Evolutionary conservation across 1,140 invertebrate species (phyloP), one percentile per base, ranked within the genome.

Genomic region (Theocolax elegans): DNA sequence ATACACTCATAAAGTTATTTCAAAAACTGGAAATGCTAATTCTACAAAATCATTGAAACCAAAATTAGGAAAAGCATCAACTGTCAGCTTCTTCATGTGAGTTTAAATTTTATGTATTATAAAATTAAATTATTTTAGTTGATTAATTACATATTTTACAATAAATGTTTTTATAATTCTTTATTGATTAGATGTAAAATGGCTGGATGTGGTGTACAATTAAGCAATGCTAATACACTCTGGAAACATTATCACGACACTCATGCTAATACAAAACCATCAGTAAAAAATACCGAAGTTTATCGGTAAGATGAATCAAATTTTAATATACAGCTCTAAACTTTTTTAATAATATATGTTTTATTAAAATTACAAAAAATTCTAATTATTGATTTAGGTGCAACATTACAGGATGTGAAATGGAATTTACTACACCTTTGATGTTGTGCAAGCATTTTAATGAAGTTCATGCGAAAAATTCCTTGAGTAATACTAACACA

Each of bases 201-300:
- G 73, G 81, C 83, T 56, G 83, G 84, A 29, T 85, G 84, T 67
- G 80, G 83, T 49, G 82, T 79, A 27, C 79, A 85, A 76, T 79
- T 82, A 19, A 81, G 79, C 53, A 84, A 83, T 58, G 84, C 82
- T 23, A 82, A 77, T 63, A 78, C 76, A 72, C 72, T 85, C 60
- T 85, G 82, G 81, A 83, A 85, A 66, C 83, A 85, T 74, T 85
- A 84, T 74, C 84, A 85, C 53, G 83, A 85, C 60, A 85, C 81
- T 82, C 84, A 85, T 75, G 82, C 83, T 31, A 83, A 81, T 76
- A 76, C 80, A 25, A 85, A 85, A 72, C 74, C 80, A 46, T 79
- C 25, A 29, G 73, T 74, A 70, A 85, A 84, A 68, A 79, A 66
- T 64, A 83, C 64, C 71, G 83, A 85, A 76, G 59, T 76, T 67